Evolutionary conservation across 2,113 vertebrate species (phyloP), one percentile per base, ranked within the genome.

Genomic region (Amphiprion percula): DNA sequence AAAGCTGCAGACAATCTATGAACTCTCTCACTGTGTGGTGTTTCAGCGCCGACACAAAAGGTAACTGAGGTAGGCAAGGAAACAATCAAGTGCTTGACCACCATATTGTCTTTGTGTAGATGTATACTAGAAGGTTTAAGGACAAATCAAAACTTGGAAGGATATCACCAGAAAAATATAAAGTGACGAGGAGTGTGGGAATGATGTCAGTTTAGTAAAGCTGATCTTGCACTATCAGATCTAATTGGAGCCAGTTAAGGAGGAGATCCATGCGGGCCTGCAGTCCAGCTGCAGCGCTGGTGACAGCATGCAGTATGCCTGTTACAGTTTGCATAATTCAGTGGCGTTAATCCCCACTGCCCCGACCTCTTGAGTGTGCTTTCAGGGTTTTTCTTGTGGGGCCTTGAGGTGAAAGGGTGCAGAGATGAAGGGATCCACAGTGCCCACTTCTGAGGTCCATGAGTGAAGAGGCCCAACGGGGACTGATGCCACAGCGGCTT

Each of bases 371-470:
- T 24, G 55, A 47, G 69, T 53, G 2, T 56, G 66, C 23, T 0
- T 30, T 96, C 91, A 99, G 84, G 95, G 96, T 90, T 99, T 99
- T 84, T 96, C 96, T 84, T 96, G 97, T 2, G 94, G 94, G 0
- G 94, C 94, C 94, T 97, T 99, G 60, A 96, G 91, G 92, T 97
- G 97, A 84, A 99, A 99, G 41, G 98, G 98, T 0, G 98, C 98
- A 0, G 96, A 96, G 55, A 97, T 84, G 19, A 99, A 99, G 0
- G 98, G 98, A 80, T 99, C 98, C 0, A 76, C 64, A 1, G 92
- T 2, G 1, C 90, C 90, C 75, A 93, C 88, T 46, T 98, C 97
- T 8, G 90, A 93, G 92, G 95, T 97, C 96, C 96, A 96, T 66
- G 96, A 92, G 71, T 95, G 89, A 66, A 94, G 90, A 1, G 96